phyloP scores from a whole-genome alignment of 2,888 invertebrate genomes.

The Prenolepis imparis region DNA sequence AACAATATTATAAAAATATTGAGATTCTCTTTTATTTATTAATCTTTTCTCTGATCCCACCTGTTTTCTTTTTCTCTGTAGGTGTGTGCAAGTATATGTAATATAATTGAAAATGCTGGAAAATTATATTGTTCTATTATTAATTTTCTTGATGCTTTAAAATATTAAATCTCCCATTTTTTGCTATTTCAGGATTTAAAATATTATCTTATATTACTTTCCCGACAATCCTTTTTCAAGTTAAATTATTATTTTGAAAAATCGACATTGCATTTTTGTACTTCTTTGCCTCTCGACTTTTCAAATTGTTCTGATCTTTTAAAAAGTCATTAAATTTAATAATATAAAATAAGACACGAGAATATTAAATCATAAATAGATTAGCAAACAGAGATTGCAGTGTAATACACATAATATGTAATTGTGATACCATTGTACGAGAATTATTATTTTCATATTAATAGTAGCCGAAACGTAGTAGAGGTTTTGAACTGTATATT shows the following conservation, averaged over 20 bases:
- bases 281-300: not conserved
- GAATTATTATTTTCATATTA: not conserved
- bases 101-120: not conserved
- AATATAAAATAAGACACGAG: not conserved
- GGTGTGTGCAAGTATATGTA: not conserved
- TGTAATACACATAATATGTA: not conserved
- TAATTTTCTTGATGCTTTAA: not conserved
- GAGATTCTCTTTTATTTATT: not conserved
- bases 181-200: not conserved
- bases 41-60: not conserved
- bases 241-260: not conserved
- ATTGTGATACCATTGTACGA: not conserved
- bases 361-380: not conserved
- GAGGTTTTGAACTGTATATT: not conserved
- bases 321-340: not conserved
- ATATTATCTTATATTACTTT: not conserved
- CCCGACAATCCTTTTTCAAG: not conserved
- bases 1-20: slow-evolving; percentile 1
- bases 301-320: not conserved
- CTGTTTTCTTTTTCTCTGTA: not conserved
- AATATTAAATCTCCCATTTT: not conserved
- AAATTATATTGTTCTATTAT: not conserved
- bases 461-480: not conserved
- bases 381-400: not conserved
- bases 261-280: not conserved